phyloP scores from a whole-genome alignment of 2,113 vertebrate species.

The Plecotus auritus region DNA sequence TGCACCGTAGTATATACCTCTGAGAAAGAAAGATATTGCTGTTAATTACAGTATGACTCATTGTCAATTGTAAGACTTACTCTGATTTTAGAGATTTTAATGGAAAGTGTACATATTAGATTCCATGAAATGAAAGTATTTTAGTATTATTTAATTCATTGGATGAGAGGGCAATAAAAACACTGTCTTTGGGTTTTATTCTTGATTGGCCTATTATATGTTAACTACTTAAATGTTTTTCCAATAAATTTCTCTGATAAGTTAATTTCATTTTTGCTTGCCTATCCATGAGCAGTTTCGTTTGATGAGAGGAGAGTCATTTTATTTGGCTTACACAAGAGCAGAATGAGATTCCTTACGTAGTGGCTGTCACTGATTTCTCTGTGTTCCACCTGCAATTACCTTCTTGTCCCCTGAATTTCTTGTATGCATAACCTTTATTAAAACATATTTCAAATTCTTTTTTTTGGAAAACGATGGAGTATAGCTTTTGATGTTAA shows the following conservation, averaged over 20 bases:
- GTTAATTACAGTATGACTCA: background rate
- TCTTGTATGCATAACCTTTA: background rate
- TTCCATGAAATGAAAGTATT: background rate
- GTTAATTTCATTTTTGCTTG: background rate
- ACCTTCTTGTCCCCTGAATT: background rate
- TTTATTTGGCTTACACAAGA: background rate
- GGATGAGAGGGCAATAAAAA: background rate
- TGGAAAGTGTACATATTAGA: background rate
- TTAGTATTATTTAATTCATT: background rate
- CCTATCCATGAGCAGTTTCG: background rate
- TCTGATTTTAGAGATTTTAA: constrained; percentile 17
- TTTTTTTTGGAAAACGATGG: background rate
- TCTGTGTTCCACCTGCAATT: background rate
- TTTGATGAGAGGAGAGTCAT: background rate
- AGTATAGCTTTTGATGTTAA: background rate
- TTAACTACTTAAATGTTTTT: background rate
- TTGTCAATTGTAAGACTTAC: background rate
- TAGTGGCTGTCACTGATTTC: background rate
- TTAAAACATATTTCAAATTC: background rate
- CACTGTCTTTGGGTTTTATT: background rate
- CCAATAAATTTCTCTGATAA: background rate
- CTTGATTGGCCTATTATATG: background rate
- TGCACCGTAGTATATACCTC: background rate
- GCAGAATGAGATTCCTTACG: background rate
- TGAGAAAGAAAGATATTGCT: background rate